These are phyloP conservation scores for Regulus satrapa DNA, from an alignment of 2,113 vertebrate species.

Conservation along the genomic window DNA sequence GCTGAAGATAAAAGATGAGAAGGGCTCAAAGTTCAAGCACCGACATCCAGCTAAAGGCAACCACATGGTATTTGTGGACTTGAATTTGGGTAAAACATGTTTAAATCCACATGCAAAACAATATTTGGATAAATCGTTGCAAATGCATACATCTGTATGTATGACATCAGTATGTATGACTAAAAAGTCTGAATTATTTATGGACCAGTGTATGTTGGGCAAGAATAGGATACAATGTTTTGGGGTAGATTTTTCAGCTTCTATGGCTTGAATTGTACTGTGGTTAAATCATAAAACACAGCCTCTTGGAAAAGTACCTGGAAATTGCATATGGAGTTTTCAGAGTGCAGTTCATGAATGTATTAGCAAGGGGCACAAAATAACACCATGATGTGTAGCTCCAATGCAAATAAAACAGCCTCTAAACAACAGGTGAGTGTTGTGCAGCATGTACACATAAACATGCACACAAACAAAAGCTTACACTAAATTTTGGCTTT, in stretches of 20 bases:
- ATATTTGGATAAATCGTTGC: background rate
- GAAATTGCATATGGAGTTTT: background rate
- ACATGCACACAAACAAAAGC: background rate
- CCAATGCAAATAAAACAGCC: background rate
- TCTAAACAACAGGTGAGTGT: background rate
- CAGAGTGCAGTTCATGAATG: background rate
- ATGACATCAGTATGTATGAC: background rate
- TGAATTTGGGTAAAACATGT: background rate
- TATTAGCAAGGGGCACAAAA: background rate
- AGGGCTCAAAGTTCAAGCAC: conserved; percentile 15
- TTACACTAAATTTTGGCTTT: background rate
- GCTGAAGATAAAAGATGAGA: conserved; percentile 17
- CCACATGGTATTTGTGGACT: background rate
- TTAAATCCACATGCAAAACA: background rate
- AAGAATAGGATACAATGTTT: background rate
- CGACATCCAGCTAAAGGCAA: conserved; percentile 7
- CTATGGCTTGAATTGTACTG: background rate
- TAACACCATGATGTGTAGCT: background rate
- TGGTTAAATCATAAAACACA: background rate
- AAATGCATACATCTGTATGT: background rate
- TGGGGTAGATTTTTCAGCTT: background rate
- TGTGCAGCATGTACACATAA: background rate
- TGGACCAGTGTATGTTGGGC: background rate
- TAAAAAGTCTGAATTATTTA: background rate
- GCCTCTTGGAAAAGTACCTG: background rate